These are phyloP conservation scores for Gasterosteus aculeatus DNA, from an alignment of 2,113 vertebrate genomes.

Conservation along the genomic window DNA sequence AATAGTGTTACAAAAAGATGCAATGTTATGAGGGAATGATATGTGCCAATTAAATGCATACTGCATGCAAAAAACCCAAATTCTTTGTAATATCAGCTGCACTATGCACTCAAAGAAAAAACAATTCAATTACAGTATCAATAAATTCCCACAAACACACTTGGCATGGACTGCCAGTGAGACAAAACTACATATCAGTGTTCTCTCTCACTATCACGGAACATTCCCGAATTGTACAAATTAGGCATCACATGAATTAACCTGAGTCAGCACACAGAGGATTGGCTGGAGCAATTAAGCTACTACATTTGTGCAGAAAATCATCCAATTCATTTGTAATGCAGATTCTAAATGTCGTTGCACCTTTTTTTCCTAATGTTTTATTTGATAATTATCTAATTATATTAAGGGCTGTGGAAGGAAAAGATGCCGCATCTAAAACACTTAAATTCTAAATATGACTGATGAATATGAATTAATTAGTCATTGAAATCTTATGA, in stretches of 20 bases:
- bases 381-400: neutral
- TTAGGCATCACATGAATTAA: neutral
- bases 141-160: neutral
- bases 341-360: neutral
- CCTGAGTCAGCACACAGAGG: neutral
- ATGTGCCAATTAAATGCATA: too few relatives aligned
- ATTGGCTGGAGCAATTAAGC: neutral
- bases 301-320: neutral
- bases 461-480: slow-evolving; percentile 14
- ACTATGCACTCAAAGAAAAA: too few relatives aligned
- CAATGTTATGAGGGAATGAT: too few relatives aligned
- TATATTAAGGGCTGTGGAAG: neutral
- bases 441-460: neutral
- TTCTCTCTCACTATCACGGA: neutral
- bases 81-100: too few relatives aligned
- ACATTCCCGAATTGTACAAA: neutral
- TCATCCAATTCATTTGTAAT: neutral
- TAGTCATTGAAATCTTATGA: slow-evolving; percentile 16
- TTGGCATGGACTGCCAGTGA: neutral
- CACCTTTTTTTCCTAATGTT: neutral
- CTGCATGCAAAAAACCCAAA: too few relatives aligned
- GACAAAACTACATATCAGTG: neutral
- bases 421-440: neutral
- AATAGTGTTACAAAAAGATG: too few relatives aligned
- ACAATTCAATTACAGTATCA: neutral